Percentiles rank a stretch among this genome's conserved stretches.
Evolutionary conservation across 2,888 invertebrate genomes (phyloP).

Genomic region (Pteria penguin): DNA sequence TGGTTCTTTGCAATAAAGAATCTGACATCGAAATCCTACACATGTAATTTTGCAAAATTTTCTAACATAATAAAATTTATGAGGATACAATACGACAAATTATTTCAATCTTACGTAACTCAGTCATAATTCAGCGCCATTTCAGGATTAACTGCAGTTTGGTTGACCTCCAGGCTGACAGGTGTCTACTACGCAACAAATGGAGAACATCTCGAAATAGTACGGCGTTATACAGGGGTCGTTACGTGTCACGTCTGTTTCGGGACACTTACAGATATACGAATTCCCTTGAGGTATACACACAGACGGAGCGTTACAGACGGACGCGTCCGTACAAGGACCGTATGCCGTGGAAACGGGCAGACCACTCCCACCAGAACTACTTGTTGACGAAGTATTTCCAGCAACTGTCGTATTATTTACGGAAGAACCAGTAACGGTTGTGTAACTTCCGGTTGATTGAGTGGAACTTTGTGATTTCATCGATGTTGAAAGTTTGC

Average conservation of each 20-base stretch:
- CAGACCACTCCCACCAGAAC: too few relatives aligned
- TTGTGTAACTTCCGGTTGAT: background rate
- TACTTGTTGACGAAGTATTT: too few relatives aligned
- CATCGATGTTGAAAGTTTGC: background rate
- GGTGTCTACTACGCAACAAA: slow-evolving; percentile 34
- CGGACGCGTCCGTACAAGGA: slow-evolving; percentile 10
- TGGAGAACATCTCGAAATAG: slow-evolving; percentile 22
- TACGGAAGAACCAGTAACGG: background rate
- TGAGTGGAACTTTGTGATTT: background rate
- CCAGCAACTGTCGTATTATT: background rate
- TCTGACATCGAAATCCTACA: too few relatives aligned
- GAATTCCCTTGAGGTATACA: slow-evolving; percentile 21
- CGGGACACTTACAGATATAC: slow-evolving; percentile 30
- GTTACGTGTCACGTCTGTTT: slow-evolving; percentile 12
- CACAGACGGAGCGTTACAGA: slow-evolving; percentile 32
- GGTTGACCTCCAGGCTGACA: slow-evolving; percentile 20
- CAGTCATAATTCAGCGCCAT: too few relatives aligned
- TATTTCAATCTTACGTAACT: too few relatives aligned
- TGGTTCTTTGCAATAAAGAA: too few relatives aligned
- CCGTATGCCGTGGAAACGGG: background rate
- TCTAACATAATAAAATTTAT: too few relatives aligned
- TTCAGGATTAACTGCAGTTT: slow-evolving; percentile 3
- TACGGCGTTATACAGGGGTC: slow-evolving; percentile 30
- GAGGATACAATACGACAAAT: too few relatives aligned
- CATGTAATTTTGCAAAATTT: too few relatives aligned